Conservation (phyloP, 1,140 invertebrate genomes). For the Drosophila persimilis region DNA sequence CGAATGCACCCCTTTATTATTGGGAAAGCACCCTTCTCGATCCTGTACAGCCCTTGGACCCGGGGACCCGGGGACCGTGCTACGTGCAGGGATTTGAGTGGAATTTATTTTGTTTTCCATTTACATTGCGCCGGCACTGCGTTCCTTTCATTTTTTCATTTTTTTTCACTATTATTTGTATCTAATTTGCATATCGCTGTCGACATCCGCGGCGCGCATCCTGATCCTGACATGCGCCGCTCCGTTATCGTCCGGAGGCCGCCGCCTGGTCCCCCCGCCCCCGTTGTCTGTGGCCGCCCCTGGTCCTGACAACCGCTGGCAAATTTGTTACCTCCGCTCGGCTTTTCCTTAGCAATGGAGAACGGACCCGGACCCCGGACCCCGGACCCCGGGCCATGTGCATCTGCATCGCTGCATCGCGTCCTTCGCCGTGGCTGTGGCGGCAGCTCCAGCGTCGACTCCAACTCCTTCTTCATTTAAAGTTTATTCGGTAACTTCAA, state of each 20-base stretch:
- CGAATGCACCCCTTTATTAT: conserved; percentile 52
- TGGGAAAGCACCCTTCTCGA: conserved; percentile 24
- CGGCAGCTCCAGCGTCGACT: not conserved
- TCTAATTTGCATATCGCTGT: conserved; percentile 78
- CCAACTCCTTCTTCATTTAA: conserved; percentile 54
- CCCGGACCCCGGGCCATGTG: conserved; percentile 34
- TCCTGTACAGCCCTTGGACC: conserved; percentile 11
- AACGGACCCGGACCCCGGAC: too few relatives aligned
- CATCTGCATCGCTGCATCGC: conserved; percentile 68
- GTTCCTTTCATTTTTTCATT: conserved; percentile 10
- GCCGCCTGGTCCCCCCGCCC: conserved; percentile 41
- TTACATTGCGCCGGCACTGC: conserved; percentile 56
- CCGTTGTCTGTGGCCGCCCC: conserved; percentile 31
- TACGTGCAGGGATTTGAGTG: conserved; percentile 48
- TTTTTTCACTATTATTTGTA: conserved; percentile 73
- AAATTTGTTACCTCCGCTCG: conserved; percentile 50
- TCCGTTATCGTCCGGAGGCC: conserved; percentile 49
- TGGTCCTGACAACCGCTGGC: conserved; percentile 60
- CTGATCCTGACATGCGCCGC: conserved; percentile 69
- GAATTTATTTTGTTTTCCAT: conserved; percentile 78
- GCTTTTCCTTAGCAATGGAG: too few relatives aligned
- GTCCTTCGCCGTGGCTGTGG: conserved; percentile 10
- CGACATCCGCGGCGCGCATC: conserved; percentile 59
- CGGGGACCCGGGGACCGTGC: not conserved
- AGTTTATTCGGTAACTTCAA: conserved; percentile 79